Evolutionary conservation across 2,888 invertebrate species (phyloP).

Genomic region (Andrena bucephala): DNA sequence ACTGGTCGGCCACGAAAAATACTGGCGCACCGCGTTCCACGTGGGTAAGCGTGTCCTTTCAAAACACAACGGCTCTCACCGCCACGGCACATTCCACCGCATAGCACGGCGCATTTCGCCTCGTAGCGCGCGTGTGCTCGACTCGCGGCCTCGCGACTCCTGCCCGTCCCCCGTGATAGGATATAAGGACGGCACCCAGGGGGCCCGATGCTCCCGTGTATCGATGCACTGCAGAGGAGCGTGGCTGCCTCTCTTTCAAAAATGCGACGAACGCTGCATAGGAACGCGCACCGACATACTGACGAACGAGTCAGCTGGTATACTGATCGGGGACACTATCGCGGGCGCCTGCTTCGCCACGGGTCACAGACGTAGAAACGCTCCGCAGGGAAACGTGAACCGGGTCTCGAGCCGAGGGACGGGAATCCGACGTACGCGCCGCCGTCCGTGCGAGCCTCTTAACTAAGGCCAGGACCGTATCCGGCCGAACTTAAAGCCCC

Average conservation of each 20-base stretch:
- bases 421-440: constrained; percentile 58
- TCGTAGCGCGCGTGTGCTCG: background rate
- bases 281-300: constrained; percentile 57
- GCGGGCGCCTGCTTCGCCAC: constrained; percentile 54
- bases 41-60: constrained; percentile 60
- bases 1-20: constrained; percentile 8
- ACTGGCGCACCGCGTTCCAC: constrained; percentile 58
- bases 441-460: constrained; percentile 43
- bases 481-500: background rate
- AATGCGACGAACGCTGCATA: constrained; percentile 39
- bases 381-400: constrained; percentile 22
- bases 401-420: constrained; percentile 22
- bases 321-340: constrained; percentile 70
- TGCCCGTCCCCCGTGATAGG: constrained; percentile 11
- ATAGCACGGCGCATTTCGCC: constrained; percentile 28
- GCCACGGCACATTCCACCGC: constrained; percentile 45
- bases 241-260: constrained; percentile 1
- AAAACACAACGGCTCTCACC: constrained; percentile 47
- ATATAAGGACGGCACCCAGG: background rate
- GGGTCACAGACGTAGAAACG: constrained; percentile 55
- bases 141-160: background rate
- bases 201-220: too few relatives aligned
- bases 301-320: constrained; percentile 78
- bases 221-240: background rate
- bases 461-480: constrained; percentile 59